Evolutionary conservation across 2,113 vertebrate species (phyloP).

Genomic region (Hemichromis elongatus): DNA sequence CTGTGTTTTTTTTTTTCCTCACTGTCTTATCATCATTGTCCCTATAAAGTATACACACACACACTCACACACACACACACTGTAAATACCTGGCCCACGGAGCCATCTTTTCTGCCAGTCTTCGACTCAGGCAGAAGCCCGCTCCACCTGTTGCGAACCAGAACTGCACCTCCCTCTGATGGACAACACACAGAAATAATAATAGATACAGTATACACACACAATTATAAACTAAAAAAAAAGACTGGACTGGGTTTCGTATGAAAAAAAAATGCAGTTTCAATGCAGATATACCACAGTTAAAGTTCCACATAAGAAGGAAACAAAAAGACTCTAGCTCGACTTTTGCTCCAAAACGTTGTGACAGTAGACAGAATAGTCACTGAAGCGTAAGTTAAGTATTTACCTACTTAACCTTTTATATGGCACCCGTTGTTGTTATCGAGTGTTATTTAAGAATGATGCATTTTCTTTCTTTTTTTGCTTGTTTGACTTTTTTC

Average conservation of each 20-base stretch:
- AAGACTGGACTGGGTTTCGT: background rate
- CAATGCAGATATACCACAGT: background rate
- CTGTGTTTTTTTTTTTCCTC: background rate
- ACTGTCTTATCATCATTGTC: background rate
- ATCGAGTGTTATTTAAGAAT: background rate
- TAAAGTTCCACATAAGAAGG: background rate
- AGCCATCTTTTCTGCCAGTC: constrained; percentile 83
- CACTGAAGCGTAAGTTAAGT: background rate
- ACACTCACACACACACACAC: background rate
- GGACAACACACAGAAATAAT: background rate
- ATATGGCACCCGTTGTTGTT: background rate
- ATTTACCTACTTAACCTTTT: background rate
- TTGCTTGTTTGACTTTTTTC: background rate
- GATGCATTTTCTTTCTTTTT: background rate
- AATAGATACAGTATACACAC: background rate
- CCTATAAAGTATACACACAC: background rate
- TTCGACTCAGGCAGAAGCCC: constrained; percentile 87
- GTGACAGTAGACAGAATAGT: background rate
- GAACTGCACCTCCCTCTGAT: constrained; percentile 83
- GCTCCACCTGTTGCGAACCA: constrained; percentile 95
- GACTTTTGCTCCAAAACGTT: background rate
- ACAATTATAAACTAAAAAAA: background rate
- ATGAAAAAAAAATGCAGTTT: rapidly evolving
- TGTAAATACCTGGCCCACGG: constrained; percentile 87
- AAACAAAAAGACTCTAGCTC: background rate